Evolutionary conservation across 2,888 invertebrate species (phyloP), one percentile per base, ranked within the genome.

Genomic region (Drosophila rubida): DNA sequence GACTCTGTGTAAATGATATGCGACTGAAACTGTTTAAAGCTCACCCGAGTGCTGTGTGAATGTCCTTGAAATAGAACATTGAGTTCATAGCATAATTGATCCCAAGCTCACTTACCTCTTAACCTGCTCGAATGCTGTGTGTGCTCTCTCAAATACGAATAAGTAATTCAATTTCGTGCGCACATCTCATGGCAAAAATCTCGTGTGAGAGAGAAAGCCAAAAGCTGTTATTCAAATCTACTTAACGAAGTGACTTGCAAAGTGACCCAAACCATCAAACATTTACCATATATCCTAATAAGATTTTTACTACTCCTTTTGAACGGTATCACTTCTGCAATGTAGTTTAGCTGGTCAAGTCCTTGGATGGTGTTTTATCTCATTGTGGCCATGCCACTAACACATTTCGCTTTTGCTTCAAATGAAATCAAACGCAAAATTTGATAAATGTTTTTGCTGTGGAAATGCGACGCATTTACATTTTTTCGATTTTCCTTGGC

Each of bases 391-490:
- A 60, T 46, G 35, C 46, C 25, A 57, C 44, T 25, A 32, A 46
- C 39, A 63, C 50, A 49, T 63, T 74, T 76, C 41, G 49, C 53
- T 46, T 55, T 58, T 61, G 48, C 61, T 57, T 54, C 30, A 22
- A 22, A 22, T 11, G 9, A 53, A 41, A 53, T 37, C 65, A 55
- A 73, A 78, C 69, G 68, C 69, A 62, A 68, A 65, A 69, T 85
- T 85, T 87, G 82, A 83, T 83, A 87, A 88, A 83, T 83, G 77
- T 72, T 85, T 67, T 62, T 49, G 45, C 62, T 77, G 83, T 77
- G 66, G 62, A 67, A 87, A 75, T 78, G 75, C 62, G 82, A 78
- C 65, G 87, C 87, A 81, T 84, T 85, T 77, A 73, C 78, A 75
- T 68, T 75, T 68, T 68, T 69, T 65, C 62, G 48, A 78, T 78